These are phyloP conservation scores for Papilio aristodemus DNA, from an alignment of 1,140 invertebrate species.

Conservation along the genomic window DNA sequence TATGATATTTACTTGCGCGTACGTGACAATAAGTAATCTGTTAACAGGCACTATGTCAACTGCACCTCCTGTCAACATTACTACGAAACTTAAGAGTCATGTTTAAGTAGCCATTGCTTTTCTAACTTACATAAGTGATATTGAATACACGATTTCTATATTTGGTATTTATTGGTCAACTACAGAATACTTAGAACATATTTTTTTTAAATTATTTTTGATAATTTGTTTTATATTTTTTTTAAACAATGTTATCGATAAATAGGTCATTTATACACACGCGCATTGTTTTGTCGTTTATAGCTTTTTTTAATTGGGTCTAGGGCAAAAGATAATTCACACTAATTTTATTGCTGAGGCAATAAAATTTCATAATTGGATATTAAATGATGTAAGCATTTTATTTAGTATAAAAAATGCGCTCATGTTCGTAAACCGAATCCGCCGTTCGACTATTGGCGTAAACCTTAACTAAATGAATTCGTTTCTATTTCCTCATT, in stretches of 20 bases:
- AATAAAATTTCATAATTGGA: conserved; percentile 9
- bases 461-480: no score
- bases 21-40: conserved; percentile 6
- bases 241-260: not conserved
- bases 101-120: not conserved
- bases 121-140: conserved; percentile 11
- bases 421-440: no score
- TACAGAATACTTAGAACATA: no score
- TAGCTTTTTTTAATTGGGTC: conserved; percentile 4
- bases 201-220: no score
- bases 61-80: no score
- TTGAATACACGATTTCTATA: not conserved
- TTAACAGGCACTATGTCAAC: conserved; percentile 8
- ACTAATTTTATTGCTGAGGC: conserved; percentile 12
- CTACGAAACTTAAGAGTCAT: not conserved
- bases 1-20: not conserved
- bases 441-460: no score
- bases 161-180: not conserved
- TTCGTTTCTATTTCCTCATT: no score
- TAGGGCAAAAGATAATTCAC: not conserved
- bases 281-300: conserved; percentile 18
- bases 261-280: conserved; percentile 9
- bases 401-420: no score
- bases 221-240: no score
- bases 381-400: conserved; percentile 1